phyloP scores from a whole-genome alignment of 2,797 vertebrate genomes.

The Euphonia xanthogaster region DNA sequence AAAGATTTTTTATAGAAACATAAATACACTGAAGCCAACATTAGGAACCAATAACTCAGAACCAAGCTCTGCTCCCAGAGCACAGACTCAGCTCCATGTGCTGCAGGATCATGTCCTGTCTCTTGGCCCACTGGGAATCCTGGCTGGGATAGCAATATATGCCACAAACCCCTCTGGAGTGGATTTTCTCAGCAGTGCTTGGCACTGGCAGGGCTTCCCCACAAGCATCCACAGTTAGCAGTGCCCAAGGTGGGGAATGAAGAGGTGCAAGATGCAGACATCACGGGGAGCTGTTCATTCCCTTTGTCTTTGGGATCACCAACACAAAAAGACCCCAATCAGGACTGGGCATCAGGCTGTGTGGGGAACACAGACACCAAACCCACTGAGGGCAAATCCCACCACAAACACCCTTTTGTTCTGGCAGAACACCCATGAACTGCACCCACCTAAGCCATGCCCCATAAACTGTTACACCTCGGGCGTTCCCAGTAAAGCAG shows the following conservation, averaged over 20 bases:
- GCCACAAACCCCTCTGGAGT: not conserved
- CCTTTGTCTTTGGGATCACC: not conserved
- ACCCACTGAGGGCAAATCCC: not conserved
- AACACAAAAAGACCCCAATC: not conserved
- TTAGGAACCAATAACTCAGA: not conserved
- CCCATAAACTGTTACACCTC: not conserved
- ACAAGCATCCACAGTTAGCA: accelerated
- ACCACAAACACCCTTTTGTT: not conserved
- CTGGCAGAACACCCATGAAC: not conserved
- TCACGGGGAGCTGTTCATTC: not conserved
- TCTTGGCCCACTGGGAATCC: not conserved
- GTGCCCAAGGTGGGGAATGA: not conserved
- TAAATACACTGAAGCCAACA: not conserved
- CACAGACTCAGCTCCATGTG: not conserved
- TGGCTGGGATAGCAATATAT: accelerated
- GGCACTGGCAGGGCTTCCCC: not conserved
- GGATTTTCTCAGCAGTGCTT: not conserved
- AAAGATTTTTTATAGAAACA: not conserved
- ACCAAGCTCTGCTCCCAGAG: too few relatives aligned
- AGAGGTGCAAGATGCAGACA: accelerated
- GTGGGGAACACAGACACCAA: not conserved
- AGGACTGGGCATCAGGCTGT: not conserved
- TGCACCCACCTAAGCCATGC: not conserved
- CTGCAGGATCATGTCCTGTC: not conserved
- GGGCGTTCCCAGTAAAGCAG: not conserved